phyloP scores from a whole-genome alignment of 2,888 invertebrate genomes.

The Bruchidius siliquastri region DNA sequence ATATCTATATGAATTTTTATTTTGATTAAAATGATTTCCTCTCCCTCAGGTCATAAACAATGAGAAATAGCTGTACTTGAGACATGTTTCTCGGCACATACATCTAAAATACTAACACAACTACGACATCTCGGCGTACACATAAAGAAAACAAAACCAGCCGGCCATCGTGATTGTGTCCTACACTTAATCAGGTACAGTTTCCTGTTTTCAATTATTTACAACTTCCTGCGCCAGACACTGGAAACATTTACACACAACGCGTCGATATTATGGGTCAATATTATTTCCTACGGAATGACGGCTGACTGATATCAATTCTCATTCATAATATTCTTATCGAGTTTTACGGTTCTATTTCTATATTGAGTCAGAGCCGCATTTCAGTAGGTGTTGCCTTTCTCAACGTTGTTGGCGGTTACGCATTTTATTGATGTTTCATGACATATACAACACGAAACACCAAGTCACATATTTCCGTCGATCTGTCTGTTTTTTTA shows the following conservation, averaged over 20 bases:
- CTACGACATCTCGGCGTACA: constrained; percentile 7
- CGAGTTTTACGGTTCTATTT: background rate
- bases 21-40: no score
- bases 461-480: no score
- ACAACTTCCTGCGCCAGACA: constrained; percentile 22
- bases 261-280: constrained; percentile 13
- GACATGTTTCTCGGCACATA: no score
- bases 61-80: no score
- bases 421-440: no score
- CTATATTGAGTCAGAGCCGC: background rate
- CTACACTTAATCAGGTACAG: constrained; percentile 20
- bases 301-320: background rate
- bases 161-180: constrained; percentile 6
- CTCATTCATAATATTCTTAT: background rate
- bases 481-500: no score
- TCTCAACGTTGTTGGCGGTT: no score
- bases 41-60: no score
- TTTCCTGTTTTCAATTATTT: constrained; percentile 26
- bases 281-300: background rate
- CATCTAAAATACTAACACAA: no score
- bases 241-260: constrained; percentile 16
- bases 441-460: no score
- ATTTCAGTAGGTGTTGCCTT: no score
- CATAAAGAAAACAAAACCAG: constrained; percentile 9
- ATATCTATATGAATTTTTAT: no score